These are phyloP conservation scores for Amazona guildingii DNA, from an alignment of 2,113 vertebrate genomes.

Conservation along the genomic window DNA sequence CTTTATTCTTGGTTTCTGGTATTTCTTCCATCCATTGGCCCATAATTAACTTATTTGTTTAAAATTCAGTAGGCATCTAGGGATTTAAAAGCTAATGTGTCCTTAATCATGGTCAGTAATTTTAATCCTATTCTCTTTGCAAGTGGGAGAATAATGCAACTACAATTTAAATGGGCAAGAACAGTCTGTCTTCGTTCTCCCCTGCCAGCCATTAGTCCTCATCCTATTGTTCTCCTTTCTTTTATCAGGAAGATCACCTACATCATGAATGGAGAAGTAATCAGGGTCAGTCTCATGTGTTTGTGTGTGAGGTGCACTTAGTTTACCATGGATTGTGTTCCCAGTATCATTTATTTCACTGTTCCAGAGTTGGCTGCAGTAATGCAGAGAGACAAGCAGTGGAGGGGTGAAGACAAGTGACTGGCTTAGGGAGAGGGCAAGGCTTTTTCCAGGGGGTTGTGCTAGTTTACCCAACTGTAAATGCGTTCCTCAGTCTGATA, in stretches of 20 bases:
- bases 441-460: not conserved
- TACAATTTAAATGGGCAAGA: not conserved
- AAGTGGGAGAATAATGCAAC: not conserved
- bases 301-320: not conserved
- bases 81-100: not conserved
- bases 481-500: not conserved
- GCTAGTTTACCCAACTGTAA: not conserved
- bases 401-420: not conserved
- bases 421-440: not conserved
- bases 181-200: not conserved
- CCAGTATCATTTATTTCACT: not conserved
- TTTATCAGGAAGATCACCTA: not conserved
- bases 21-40: not conserved
- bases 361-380: not conserved
- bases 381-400: not conserved
- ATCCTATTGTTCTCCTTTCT: not conserved
- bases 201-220: not conserved
- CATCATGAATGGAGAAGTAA: not conserved
- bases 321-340: rapidly evolving
- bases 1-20: not conserved
- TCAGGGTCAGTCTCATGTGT: rapidly evolving
- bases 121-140: not conserved
- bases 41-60: not conserved
- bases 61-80: not conserved
- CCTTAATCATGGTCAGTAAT: not conserved